A percentile compares a stretch with the other conserved stretches of the same genome.
Conservation (phyloP, 1,140 invertebrate species). For the Dreissena rostriformis region DNA sequence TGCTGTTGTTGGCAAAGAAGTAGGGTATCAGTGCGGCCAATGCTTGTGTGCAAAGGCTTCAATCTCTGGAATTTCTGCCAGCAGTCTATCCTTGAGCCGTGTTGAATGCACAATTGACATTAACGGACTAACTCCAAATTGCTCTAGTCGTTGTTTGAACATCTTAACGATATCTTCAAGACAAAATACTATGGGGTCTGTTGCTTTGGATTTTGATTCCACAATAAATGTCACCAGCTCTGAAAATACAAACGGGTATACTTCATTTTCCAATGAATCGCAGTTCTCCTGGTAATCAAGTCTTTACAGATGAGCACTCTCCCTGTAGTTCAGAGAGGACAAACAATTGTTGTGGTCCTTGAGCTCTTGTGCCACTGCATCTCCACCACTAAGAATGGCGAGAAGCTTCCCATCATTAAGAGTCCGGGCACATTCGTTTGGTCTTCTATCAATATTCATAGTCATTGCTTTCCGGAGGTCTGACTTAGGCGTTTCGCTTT, state of each 20-base stretch:
- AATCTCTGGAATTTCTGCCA: no score
- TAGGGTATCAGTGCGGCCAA: no score
- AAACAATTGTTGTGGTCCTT: constrained; percentile 51
- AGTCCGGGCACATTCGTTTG: neutral
- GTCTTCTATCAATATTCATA: neutral
- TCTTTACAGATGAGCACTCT: neutral
- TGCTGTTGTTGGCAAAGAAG: no score
- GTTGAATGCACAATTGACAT: no score
- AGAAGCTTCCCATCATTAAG: constrained; percentile 32
- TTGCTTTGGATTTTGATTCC: constrained; percentile 23
- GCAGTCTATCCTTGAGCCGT: no score
- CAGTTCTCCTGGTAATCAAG: constrained; percentile 3
- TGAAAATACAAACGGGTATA: constrained; percentile 49
- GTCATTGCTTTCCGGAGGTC: constrained; percentile 1
- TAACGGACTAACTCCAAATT: no score
- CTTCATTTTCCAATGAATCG: constrained; percentile 22
- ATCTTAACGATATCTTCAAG: constrained; percentile 37
- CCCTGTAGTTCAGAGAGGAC: constrained; percentile 32
- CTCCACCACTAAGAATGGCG: constrained; percentile 49
- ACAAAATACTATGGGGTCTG: constrained; percentile 12
- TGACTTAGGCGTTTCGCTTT: neutral
- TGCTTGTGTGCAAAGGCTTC: no score
- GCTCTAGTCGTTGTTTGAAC: constrained; percentile 44
- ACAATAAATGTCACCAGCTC: constrained; percentile 37
- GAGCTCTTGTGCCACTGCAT: constrained; percentile 55